Conservation (phyloP, 92 coral and sea anemone species). For the Zoanthus solanderi region DNA sequence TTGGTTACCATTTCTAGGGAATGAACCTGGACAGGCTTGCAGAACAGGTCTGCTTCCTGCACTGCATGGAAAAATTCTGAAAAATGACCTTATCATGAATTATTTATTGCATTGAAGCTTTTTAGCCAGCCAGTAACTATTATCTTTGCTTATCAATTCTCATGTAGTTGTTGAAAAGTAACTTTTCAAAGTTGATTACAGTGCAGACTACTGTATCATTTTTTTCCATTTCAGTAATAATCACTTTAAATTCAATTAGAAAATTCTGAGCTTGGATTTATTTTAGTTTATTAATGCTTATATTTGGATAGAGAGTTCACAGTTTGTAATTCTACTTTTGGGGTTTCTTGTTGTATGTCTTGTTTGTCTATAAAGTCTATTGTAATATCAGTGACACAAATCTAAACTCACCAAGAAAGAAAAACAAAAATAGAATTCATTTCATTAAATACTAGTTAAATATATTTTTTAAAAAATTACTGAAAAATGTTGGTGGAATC, state of each 20-base stretch:
- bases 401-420: no score
- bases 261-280: no score
- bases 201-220: neutral
- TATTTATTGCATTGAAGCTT: constrained; percentile 30
- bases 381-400: no score
- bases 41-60: neutral
- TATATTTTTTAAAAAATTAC: no score
- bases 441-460: no score
- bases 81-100: constrained; percentile 15
- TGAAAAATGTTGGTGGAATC: no score
- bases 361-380: no score
- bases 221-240: neutral
- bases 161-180: neutral
- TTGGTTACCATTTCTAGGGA: neutral
- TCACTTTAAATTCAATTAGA: neutral
- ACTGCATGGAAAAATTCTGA: neutral
- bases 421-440: no score
- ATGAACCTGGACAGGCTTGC: neutral
- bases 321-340: no score
- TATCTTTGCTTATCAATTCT: neutral
- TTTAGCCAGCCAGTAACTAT: neutral
- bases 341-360: no score
- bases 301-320: no score
- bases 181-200: neutral
- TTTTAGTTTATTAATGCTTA: no score